Percentiles rank a stretch among this genome's conserved stretches.
Evolutionary conservation across 23 tunicate species (phyloP).

Genomic region (Clavelina lepadiformis): DNA sequence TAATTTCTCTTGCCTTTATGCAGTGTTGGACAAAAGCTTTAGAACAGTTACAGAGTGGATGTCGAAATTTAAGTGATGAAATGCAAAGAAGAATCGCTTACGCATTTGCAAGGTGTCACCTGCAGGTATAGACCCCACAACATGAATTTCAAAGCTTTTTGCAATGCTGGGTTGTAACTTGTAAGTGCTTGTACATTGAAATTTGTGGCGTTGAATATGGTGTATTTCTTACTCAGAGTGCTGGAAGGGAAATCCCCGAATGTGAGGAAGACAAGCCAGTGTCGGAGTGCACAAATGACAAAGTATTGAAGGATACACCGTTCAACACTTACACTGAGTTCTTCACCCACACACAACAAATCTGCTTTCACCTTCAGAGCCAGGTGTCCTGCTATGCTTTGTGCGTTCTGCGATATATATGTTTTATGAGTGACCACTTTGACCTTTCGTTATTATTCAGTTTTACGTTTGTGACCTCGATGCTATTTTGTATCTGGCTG

Average conservation of each 20-base stretch:
- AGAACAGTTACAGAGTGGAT: slow-evolving; percentile 42
- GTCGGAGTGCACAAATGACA: slow-evolving; percentile 65
- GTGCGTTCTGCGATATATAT: too few species aligned
- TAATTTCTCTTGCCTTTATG: not conserved
- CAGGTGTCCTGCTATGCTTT: slow-evolving; percentile 44
- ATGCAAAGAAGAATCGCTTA: slow-evolving; percentile 82
- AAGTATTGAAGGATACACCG: slow-evolving; percentile 42
- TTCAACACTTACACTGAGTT: slow-evolving; percentile 86
- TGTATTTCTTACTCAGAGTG: slow-evolving; percentile 28
- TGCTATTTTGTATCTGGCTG: too few species aligned
- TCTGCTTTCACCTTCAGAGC: slow-evolving; percentile 88
- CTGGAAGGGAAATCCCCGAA: slow-evolving; percentile 77
- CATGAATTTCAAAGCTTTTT: too few species aligned
- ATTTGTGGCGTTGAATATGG: not conserved
- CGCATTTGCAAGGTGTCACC: slow-evolving; percentile 85
- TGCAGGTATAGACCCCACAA: slow-evolving; percentile 20
- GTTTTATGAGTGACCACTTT: too few species aligned
- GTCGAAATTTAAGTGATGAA: slow-evolving; percentile 70
- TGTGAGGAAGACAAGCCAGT: slow-evolving; percentile 43
- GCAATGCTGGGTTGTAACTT: too few species aligned
- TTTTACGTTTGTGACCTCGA: too few species aligned
- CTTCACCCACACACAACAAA: slow-evolving; percentile 86
- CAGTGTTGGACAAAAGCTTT: slow-evolving; percentile 88
- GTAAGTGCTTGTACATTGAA: too few species aligned
- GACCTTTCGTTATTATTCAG: too few species aligned